Evolutionary conservation across 2,888 invertebrate genomes (phyloP).

Genomic region (Magallana nippona): DNA sequence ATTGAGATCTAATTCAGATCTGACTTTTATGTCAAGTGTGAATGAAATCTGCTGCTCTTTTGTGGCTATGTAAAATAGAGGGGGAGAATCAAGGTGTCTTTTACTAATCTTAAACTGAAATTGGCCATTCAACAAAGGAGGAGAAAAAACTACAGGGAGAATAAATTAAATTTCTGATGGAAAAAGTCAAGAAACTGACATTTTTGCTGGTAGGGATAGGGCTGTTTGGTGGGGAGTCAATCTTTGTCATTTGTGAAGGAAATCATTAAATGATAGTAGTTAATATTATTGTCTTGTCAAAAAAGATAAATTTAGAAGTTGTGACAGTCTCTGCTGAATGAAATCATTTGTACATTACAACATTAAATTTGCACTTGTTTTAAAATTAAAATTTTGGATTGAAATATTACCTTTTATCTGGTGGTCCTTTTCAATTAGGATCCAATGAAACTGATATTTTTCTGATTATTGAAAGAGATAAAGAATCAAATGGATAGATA

Average conservation of each 20-base stretch:
- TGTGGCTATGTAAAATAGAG: background rate
- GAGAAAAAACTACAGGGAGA: slow-evolving; percentile 9
- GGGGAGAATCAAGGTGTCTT: background rate
- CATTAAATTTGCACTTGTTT: slow-evolving; percentile 3
- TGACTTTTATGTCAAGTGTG: slow-evolving; percentile 20
- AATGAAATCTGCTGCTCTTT: background rate
- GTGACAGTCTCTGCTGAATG: background rate
- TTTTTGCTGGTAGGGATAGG: background rate
- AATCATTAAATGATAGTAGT: background rate
- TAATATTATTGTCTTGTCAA: background rate
- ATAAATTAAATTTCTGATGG: slow-evolving; percentile 16
- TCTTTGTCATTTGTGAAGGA: slow-evolving; percentile 11
- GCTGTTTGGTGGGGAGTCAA: background rate
- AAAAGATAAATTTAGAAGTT: background rate
- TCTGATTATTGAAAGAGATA: too few species aligned
- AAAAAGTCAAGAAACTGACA: slow-evolving; percentile 11
- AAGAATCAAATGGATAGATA: too few species aligned
- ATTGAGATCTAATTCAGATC: slow-evolving; percentile 16
- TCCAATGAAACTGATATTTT: too few species aligned
- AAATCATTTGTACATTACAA: background rate
- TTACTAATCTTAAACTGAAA: background rate
- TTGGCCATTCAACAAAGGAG: background rate
- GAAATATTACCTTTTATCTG: too few species aligned
- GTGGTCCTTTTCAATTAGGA: too few species aligned
- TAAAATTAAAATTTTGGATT: background rate